Percentiles rank a stretch among this genome's conserved stretches.
These are phyloP conservation scores for Barbus barbus DNA, from an alignment of 2,113 vertebrate species.

Conservation along the genomic window DNA sequence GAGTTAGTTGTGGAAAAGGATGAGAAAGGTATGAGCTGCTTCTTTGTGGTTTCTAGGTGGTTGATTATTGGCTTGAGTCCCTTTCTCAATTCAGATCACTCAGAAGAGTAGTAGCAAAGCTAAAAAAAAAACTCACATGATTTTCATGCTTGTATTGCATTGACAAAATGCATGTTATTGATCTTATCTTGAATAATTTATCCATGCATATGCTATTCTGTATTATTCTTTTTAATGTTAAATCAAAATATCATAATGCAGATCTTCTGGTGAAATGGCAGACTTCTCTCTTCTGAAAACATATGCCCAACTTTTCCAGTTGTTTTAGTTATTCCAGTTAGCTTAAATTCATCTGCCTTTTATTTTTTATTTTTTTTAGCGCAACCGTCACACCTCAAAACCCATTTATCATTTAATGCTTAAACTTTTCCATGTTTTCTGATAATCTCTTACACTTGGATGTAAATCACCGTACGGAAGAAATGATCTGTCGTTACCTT, in stretches of 20 bases:
- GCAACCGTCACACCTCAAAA: not conserved
- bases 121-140: not conserved
- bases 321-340: no score
- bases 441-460: no score
- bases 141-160: not conserved
- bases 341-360: no score
- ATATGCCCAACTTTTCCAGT: no score
- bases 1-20: constrained; percentile 60
- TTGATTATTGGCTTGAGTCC: not conserved
- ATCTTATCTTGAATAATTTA: not conserved
- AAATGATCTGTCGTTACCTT: not conserved
- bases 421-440: no score
- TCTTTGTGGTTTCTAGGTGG: not conserved
- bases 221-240: no score
- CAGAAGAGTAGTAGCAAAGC: not conserved
- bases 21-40: constrained; percentile 32
- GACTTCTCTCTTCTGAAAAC: no score
- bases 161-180: not conserved
- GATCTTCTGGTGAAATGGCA: no score
- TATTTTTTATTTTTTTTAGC: not conserved
- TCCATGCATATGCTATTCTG: not conserved
- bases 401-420: not conserved
- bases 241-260: no score
- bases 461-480: not conserved
- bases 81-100: not conserved